A percentile compares a stretch with the other conserved stretches of the same genome.
These are phyloP conservation scores for Megathymus violae DNA, from an alignment of 1,140 invertebrate species.

Conservation along the genomic window DNA sequence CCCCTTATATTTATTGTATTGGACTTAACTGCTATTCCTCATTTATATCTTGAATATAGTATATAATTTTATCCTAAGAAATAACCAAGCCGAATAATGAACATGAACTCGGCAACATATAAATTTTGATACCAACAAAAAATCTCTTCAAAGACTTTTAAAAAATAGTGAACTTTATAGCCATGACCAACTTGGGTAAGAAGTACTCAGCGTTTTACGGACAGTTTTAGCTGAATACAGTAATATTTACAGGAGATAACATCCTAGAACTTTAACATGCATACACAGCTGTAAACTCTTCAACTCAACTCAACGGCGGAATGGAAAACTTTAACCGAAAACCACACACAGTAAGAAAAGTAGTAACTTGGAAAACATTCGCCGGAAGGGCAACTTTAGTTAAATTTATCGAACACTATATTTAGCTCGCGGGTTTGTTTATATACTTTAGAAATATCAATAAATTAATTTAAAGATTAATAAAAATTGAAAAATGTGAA, in stretches of 20 bases:
- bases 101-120: too few species aligned
- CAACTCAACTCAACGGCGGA: constrained; percentile 45
- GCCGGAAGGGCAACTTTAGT: constrained; percentile 53
- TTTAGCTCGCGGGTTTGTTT: constrained; percentile 34
- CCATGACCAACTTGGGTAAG: neutral
- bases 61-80: too few species aligned
- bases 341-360: constrained; percentile 67
- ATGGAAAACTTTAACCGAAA: constrained; percentile 73
- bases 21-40: too few species aligned
- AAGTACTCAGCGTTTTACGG: neutral
- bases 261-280: constrained; percentile 36
- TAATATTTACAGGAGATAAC: constrained; percentile 11
- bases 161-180: neutral
- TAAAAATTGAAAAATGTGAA: too few species aligned
- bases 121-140: too few species aligned
- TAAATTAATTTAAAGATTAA: too few species aligned
- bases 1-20: too few species aligned
- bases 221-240: constrained; percentile 1
- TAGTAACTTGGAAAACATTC: constrained; percentile 64
- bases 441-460: neutral
- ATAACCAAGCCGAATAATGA: too few species aligned
- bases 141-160: too few species aligned
- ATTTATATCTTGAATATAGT: too few species aligned
- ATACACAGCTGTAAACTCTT: constrained; percentile 38
- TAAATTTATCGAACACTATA: constrained; percentile 69